Percentiles rank a stretch among this genome's conserved stretches.
phyloP scores from a whole-genome alignment of 2,888 invertebrate genomes.

The Drosophila pseudotalamancana region DNA sequence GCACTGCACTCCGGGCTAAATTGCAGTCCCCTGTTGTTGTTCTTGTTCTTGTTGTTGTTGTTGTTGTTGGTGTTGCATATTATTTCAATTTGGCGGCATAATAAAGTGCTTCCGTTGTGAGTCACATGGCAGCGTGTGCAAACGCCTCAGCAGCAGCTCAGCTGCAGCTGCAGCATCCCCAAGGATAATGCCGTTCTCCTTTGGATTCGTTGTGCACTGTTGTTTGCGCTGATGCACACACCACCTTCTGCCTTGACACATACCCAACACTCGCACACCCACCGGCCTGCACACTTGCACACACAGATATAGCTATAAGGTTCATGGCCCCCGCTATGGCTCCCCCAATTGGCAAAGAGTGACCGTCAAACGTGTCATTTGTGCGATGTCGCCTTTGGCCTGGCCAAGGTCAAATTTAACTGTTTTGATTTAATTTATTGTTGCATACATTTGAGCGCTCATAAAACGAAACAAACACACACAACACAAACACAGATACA shows the following conservation, averaged over 20 bases:
- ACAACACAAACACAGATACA: slow-evolving; percentile 21
- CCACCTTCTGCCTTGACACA: slow-evolving; percentile 20
- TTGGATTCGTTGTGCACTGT: slow-evolving; percentile 69
- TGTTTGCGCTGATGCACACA: slow-evolving; percentile 57
- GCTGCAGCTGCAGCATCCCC: slow-evolving; percentile 54
- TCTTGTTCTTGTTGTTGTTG: slow-evolving; percentile 8
- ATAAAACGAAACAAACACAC: slow-evolving; percentile 44
- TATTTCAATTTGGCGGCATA: slow-evolving; percentile 78
- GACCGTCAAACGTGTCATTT: slow-evolving; percentile 59
- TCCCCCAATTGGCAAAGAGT: slow-evolving; percentile 14
- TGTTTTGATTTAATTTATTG: slow-evolving; percentile 77
- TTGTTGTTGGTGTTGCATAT: slow-evolving; percentile 62
- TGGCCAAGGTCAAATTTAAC: slow-evolving; percentile 72
- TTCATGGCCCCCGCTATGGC: slow-evolving; percentile 50
- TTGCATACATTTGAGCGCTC: slow-evolving; percentile 68
- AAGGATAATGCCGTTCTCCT: slow-evolving; percentile 62
- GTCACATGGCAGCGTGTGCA: slow-evolving; percentile 40
- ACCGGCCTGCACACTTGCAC: slow-evolving; percentile 5
- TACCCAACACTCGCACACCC: slow-evolving; percentile 4
- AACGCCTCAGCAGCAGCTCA: not conserved
- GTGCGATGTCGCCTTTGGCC: slow-evolving; percentile 42
- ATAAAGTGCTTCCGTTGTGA: slow-evolving; percentile 68
- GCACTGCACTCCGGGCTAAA: slow-evolving; percentile 59
- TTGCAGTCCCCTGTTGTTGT: slow-evolving; percentile 43
- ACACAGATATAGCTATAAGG: slow-evolving; percentile 30